Evolutionary conservation across 2,113 vertebrate genomes (phyloP), one percentile per base, ranked within the genome.

Genomic region (Heterocephalus glaber): DNA sequence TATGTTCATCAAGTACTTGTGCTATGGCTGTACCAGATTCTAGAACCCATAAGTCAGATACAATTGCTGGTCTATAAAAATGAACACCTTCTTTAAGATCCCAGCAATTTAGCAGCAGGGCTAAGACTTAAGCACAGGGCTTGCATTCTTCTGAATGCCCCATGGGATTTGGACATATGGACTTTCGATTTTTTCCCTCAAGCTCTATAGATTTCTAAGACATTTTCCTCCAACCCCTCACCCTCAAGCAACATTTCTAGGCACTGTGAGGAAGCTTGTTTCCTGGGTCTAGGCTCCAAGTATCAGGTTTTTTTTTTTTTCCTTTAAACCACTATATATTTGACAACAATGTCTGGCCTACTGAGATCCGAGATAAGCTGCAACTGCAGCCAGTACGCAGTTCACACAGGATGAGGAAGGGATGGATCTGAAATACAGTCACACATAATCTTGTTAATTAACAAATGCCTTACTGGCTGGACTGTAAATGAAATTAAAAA

Each of bases 401-500:
- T 72, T 86, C 54, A 16, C 49, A 38, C 5, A 2, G 38, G 35
- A 89, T 72, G 10, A 35, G 49, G 19, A 95, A 61, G 72, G 41
- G 61, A 91, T 58, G 54, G 66, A 82, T 74, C 82, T 72, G 54
- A 88, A 86, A 94, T 33, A 63, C 0, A 60, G 44, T 90, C 56
- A 86, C 35, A 84, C 1, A 3, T 38, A 76, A 41, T 7, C 79
- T 89, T 76, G 70, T 38, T 79, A 95, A 94, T 63, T 87, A 74
- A 79, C 24, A 26, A 35, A 60, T 58, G n/a, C 61, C 52, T 87
- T 77, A 63, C 3, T 88, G 82, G 85, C 72, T 90, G 86, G 89
- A 68, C 13, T 82, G 9, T 80, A 90, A 94, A 58, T 68, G 49
- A 96, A 84, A 95, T 81, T 90, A 17, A 88, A 97, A 86, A 60